Evolutionary conservation across 1,140 invertebrate species (phyloP).

Genomic region (Protaetia brevitarsis): DNA sequence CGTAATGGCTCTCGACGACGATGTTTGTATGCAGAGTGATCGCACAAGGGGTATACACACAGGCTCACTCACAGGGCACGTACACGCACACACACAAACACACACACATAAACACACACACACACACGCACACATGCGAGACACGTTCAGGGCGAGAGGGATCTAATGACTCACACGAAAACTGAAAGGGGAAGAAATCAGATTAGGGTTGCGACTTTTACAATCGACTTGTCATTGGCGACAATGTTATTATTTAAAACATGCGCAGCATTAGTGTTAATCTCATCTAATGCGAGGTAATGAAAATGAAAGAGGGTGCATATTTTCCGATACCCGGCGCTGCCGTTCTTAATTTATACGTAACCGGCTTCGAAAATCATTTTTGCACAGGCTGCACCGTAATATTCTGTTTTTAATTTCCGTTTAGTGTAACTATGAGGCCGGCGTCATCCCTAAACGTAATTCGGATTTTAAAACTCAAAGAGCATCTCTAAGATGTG

Average conservation of each 20-base stretch:
- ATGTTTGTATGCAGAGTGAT: conserved; percentile 39
- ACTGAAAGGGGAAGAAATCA: conserved; percentile 47
- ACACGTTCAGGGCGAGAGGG: conserved; percentile 34
- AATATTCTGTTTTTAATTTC: background rate
- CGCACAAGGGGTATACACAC: background rate
- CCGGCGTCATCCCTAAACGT: no score
- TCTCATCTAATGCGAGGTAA: conserved; percentile 14
- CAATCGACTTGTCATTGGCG: conserved; percentile 32
- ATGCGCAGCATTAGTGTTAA: conserved; percentile 20
- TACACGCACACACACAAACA: background rate
- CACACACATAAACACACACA: background rate
- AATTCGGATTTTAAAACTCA: no score
- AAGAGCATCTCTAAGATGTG: no score
- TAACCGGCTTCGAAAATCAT: background rate
- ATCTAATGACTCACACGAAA: conserved; percentile 48
- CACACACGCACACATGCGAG: conserved; percentile 19
- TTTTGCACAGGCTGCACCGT: background rate
- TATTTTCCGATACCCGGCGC: background rate
- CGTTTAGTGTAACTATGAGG: background rate
- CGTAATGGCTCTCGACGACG: conserved; percentile 41
- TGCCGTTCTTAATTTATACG: background rate
- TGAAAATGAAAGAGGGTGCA: conserved; percentile 20
- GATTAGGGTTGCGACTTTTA: conserved; percentile 46
- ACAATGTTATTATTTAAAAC: conserved; percentile 24
- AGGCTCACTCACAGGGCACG: background rate